phyloP scores from a whole-genome alignment of 2,797 vertebrate genomes.

The Artibeus lituratus region DNA sequence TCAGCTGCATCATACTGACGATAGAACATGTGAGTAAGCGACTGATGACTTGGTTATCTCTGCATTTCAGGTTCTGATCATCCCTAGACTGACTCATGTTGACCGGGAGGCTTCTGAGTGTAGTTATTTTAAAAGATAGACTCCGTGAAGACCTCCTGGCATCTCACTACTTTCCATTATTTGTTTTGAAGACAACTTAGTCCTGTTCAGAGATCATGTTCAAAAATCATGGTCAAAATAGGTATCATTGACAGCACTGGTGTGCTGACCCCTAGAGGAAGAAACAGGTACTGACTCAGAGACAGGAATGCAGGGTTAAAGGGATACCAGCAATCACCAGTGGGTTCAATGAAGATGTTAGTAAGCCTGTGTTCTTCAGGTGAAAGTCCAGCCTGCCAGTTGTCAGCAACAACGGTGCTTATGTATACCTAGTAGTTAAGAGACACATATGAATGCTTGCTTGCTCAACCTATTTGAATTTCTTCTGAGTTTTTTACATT shows the following conservation, averaged over 20 bases:
- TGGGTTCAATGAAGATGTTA: not conserved
- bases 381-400: not conserved
- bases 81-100: not conserved
- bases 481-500: not conserved
- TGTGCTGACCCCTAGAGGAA: not conserved
- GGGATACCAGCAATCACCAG: rapidly evolving
- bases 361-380: not conserved
- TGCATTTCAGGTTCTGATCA: not conserved
- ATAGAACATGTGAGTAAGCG: not conserved
- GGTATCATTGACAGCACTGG: not conserved
- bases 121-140: not conserved
- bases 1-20: not conserved
- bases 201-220: not conserved
- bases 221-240: not conserved
- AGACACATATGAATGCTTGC: not conserved
- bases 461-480: not conserved
- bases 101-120: not conserved
- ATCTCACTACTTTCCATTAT: not conserved
- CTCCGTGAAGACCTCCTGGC: not conserved
- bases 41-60: not conserved
- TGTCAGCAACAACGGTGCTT: not conserved
- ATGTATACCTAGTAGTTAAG: not conserved
- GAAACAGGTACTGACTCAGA: not conserved
- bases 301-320: not conserved
- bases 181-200: not conserved